phyloP scores from a whole-genome alignment of 1,140 invertebrate genomes.

The Metaphire vulgaris region DNA sequence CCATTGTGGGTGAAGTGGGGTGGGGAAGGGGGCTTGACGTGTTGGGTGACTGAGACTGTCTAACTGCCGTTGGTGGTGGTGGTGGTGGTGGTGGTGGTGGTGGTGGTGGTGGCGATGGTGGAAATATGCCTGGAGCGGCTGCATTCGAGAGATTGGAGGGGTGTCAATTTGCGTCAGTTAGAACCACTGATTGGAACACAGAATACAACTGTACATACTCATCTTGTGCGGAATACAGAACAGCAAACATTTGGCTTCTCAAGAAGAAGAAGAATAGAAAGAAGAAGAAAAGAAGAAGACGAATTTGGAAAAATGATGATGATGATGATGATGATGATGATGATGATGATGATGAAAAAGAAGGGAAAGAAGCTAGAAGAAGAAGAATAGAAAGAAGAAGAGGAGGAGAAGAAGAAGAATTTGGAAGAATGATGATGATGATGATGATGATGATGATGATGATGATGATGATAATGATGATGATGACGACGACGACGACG shows the following conservation, averaged over 20 bases:
- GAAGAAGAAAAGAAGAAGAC: background rate
- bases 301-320: background rate
- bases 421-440: background rate
- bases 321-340: background rate
- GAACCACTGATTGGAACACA: background rate
- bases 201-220: background rate
- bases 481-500: background rate
- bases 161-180: too few species aligned
- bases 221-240: background rate
- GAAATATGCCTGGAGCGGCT: background rate
- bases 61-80: too few species aligned
- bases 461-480: background rate
- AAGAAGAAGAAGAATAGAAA: background rate
- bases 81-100: too few species aligned
- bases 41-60: too few species aligned
- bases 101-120: too few species aligned
- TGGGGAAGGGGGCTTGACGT: too few species aligned
- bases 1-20: too few species aligned
- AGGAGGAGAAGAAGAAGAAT: background rate
- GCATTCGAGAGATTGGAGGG: background rate
- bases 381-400: background rate
- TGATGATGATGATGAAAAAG: background rate
- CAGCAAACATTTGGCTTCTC: background rate
- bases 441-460: background rate
- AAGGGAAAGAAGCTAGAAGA: background rate